Evolutionary conservation across 2,797 vertebrate species (phyloP).

Genomic region (Petrocephalus schoutedeni): DNA sequence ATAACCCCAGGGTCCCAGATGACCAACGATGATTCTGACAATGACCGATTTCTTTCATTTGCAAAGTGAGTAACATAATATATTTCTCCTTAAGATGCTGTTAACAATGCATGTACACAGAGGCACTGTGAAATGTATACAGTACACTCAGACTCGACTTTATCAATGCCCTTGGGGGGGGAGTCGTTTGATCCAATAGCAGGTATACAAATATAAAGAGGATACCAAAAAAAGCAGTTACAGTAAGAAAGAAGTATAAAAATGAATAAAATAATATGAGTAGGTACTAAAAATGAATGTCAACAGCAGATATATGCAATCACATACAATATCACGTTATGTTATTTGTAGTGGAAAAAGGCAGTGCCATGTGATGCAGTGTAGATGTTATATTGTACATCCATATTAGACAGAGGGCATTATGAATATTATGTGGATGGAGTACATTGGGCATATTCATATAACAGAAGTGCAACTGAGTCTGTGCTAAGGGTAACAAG

Average conservation of each 20-base stretch:
- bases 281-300: background rate
- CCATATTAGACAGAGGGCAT: background rate
- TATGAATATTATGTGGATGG: background rate
- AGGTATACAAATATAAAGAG: background rate
- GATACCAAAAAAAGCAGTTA: background rate
- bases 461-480: background rate
- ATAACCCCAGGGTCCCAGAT: background rate
- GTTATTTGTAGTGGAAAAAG: background rate
- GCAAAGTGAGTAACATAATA: constrained; percentile 33
- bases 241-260: background rate
- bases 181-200: background rate
- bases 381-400: background rate
- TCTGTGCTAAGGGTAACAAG: background rate
- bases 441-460: background rate
- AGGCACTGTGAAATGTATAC: background rate
- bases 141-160: background rate
- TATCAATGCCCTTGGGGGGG: background rate
- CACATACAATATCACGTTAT: background rate
- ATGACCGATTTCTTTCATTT: constrained; percentile 31
- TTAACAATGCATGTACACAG: background rate
- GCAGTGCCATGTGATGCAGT: background rate
- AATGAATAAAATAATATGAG: background rate
- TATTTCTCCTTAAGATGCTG: background rate
- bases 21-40: background rate
- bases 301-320: background rate